A percentile compares a stretch with the other conserved stretches of the same genome.
Evolutionary conservation across 2,888 invertebrate genomes (phyloP).

Genomic region (Cephalotes varians): DNA sequence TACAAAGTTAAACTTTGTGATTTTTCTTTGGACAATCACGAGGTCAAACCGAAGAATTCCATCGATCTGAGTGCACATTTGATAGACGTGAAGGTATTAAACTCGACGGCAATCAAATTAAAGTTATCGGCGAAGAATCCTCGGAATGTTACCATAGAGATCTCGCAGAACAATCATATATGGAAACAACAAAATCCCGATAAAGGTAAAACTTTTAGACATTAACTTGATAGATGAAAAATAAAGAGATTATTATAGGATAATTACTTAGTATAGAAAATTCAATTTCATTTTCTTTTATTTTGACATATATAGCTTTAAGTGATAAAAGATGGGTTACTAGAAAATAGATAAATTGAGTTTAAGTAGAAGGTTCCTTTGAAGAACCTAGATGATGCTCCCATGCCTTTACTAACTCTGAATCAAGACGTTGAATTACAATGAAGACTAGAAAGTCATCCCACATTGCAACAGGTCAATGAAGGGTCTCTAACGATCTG

Average conservation of each 20-base stretch:
- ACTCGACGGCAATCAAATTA: conserved; percentile 83
- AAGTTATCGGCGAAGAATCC: conserved; percentile 79
- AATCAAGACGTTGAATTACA: no score
- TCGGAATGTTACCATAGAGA: conserved; percentile 79
- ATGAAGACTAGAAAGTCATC: no score
- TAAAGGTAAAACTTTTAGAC: conserved; percentile 75
- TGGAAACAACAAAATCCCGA: conserved; percentile 82
- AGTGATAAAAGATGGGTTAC: no score
- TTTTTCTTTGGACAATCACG: conserved; percentile 93
- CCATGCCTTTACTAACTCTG: no score
- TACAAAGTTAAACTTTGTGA: conserved; percentile 95
- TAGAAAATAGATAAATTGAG: no score
- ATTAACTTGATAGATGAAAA: not conserved
- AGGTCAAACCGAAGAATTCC: conserved; percentile 85
- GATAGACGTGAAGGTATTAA: conserved; percentile 83
- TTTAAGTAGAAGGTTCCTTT: no score
- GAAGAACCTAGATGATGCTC: no score
- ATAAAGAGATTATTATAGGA: not conserved
- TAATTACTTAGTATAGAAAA: no score
- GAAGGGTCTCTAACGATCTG: no score
- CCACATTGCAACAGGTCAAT: no score
- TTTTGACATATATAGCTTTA: no score
- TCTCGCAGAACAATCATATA: conserved; percentile 82
- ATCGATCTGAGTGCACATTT: conserved; percentile 81
- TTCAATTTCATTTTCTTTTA: no score